Conservation (phyloP, 1,140 invertebrate genomes). For the Eufriesea mexicana region DNA sequence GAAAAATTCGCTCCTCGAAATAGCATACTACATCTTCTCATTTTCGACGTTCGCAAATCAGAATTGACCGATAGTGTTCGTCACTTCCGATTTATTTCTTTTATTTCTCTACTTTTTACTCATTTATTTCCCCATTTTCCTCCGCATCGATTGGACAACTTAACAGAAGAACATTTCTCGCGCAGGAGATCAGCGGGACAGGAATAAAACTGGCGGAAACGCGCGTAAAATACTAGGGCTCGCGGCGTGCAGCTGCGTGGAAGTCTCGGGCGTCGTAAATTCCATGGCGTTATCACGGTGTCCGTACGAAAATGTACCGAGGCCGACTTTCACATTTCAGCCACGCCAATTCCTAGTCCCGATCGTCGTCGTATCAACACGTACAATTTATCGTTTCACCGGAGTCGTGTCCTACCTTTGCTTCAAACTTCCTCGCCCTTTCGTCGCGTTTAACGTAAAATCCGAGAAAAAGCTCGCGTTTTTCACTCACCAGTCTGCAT, state of each 20-base stretch:
- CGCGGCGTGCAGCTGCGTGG: slow-evolving; percentile 13
- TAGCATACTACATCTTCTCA: too few species aligned
- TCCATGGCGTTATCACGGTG: slow-evolving; percentile 26
- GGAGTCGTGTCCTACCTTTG: not conserved
- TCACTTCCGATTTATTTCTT: too few species aligned
- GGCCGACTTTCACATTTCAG: slow-evolving; percentile 34
- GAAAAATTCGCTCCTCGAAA: too few species aligned
- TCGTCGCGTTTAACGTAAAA: not conserved
- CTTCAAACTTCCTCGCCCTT: not conserved
- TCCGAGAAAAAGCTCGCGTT: too few species aligned
- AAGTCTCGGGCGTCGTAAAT: slow-evolving; percentile 20
- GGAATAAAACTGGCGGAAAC: slow-evolving; percentile 16
- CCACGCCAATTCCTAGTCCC: slow-evolving; percentile 6
- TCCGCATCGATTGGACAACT: not conserved
- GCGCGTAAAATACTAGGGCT: not conserved
- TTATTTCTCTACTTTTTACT: too few species aligned
- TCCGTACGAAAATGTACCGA: slow-evolving; percentile 27
- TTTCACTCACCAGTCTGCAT: too few species aligned
- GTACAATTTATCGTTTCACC: slow-evolving; percentile 23
- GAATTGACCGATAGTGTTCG: too few species aligned
- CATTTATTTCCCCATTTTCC: not conserved
- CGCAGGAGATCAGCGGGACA: not conserved
- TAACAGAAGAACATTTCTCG: not conserved
- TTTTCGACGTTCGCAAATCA: too few species aligned
- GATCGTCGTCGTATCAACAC: slow-evolving; percentile 11